Conservation (phyloP, 2,888 invertebrate genomes). For the Tanytarsus gracilentus region DNA sequence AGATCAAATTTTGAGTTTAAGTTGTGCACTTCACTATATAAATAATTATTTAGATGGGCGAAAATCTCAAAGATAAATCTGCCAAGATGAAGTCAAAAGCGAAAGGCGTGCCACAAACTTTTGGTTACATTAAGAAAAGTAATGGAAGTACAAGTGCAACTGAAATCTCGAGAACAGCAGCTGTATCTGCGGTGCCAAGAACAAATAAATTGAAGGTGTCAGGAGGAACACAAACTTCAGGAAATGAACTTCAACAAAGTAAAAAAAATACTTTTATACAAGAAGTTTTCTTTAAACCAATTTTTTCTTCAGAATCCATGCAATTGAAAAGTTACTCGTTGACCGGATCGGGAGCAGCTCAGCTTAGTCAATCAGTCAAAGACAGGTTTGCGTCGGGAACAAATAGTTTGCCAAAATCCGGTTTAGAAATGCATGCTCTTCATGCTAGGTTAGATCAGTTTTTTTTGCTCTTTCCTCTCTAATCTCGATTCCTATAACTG, state of each 20-base stretch:
- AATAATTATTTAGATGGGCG: conserved; percentile 34
- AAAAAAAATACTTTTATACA: conserved; percentile 37
- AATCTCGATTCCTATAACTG: background rate
- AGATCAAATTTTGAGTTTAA: background rate
- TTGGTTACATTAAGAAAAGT: conserved; percentile 73
- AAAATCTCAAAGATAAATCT: conserved; percentile 39
- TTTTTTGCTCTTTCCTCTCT: background rate
- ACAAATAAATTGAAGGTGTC: conserved; percentile 80
- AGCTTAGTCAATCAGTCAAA: conserved; percentile 76
- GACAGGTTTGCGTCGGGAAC: conserved; percentile 78
- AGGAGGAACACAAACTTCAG: conserved; percentile 82
- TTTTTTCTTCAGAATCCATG: conserved; percentile 50
- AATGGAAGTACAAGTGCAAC: conserved; percentile 49
- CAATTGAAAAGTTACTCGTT: conserved; percentile 78
- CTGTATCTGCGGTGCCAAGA: conserved; percentile 76
- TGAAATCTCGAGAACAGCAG: conserved; percentile 55
- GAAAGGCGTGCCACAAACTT: conserved; percentile 73
- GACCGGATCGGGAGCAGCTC: conserved; percentile 75
- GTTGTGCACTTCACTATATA: background rate
- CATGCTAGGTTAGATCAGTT: conserved; percentile 35
- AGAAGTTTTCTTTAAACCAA: conserved; percentile 1
- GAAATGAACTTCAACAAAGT: conserved; percentile 65
- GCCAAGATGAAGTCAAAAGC: conserved; percentile 45
- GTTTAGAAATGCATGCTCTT: conserved; percentile 55
- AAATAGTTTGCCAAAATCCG: conserved; percentile 73